Evolutionary conservation across 2,888 invertebrate genomes (phyloP).

Genomic region (Holacanthella duospinosa): DNA sequence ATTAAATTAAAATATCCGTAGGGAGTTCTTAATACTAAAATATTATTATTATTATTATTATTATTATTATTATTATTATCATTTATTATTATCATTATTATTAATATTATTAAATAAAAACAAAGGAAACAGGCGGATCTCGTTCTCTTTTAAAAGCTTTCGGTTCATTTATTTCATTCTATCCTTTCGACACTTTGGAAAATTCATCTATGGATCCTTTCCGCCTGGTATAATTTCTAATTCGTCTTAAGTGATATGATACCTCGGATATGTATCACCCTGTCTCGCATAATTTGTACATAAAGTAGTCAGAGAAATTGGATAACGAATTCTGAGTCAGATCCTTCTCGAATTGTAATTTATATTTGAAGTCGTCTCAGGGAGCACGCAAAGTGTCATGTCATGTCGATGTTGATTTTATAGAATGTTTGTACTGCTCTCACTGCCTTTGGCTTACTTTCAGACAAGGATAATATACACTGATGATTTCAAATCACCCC

Average conservation of each 20-base stretch:
- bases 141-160: not conserved
- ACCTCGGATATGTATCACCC: not conserved
- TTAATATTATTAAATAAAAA: not conserved
- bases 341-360: not conserved
- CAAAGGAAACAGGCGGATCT: slow-evolving; percentile 3
- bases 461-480: not conserved
- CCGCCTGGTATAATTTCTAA: not conserved
- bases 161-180: not conserved
- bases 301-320: not conserved
- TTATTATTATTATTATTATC: too few relatives aligned
- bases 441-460: not conserved
- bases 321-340: not conserved
- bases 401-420: not conserved
- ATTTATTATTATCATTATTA: too few relatives aligned
- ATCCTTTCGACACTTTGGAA: not conserved
- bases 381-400: slow-evolving; percentile 6
- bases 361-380: not conserved
- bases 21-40: not conserved
- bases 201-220: too few relatives aligned
- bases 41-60: too few relatives aligned
- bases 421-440: not conserved
- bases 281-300: not conserved
- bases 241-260: not conserved
- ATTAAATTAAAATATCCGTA: not conserved
- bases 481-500: slow-evolving; percentile 3